A percentile compares a stretch with the other conserved stretches of the same genome.
Evolutionary conservation across 2,888 invertebrate genomes (phyloP).

Genomic region (Adela reaumurella): DNA sequence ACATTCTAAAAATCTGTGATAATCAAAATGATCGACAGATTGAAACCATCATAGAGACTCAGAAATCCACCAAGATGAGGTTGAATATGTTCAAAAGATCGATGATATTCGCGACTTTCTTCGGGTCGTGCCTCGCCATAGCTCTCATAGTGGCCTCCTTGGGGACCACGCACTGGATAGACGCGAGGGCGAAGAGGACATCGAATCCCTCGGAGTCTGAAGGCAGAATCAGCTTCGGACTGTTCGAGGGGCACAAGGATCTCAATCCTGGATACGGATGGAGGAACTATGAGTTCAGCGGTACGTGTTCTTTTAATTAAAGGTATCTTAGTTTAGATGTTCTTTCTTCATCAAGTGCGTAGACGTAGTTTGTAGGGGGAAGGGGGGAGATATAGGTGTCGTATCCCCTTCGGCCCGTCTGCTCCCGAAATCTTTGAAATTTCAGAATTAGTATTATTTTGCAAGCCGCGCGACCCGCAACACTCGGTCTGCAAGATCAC

Average conservation of each 20-base stretch:
- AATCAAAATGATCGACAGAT: background rate
- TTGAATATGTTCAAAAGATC: constrained; percentile 71
- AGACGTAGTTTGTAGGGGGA: too few relatives aligned
- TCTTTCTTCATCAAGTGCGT: too few relatives aligned
- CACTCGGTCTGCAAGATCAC: too few relatives aligned
- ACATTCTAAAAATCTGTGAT: too few relatives aligned
- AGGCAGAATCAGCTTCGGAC: constrained; percentile 77
- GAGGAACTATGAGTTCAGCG: constrained; percentile 71
- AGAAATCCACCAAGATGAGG: constrained; percentile 34
- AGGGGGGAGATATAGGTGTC: too few relatives aligned
- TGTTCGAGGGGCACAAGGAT: constrained; percentile 82
- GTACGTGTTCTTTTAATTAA: constrained; percentile 44
- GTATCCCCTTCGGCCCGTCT: too few relatives aligned
- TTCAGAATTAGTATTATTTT: too few relatives aligned
- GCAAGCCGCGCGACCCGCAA: too few relatives aligned
- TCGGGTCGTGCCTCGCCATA: constrained; percentile 72
- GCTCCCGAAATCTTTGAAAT: too few relatives aligned
- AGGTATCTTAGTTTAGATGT: too few relatives aligned
- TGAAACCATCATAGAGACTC: constrained; percentile 4
- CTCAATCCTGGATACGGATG: constrained; percentile 79
- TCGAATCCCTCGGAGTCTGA: constrained; percentile 65
- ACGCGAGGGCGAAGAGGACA: constrained; percentile 66
- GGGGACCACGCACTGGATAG: constrained; percentile 81
- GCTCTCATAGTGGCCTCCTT: constrained; percentile 77
- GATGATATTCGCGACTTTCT: constrained; percentile 78